Base-by-base conservation (phyloP, 2,888 invertebrate genomes). In the Plagodis dolabraria region DNA sequence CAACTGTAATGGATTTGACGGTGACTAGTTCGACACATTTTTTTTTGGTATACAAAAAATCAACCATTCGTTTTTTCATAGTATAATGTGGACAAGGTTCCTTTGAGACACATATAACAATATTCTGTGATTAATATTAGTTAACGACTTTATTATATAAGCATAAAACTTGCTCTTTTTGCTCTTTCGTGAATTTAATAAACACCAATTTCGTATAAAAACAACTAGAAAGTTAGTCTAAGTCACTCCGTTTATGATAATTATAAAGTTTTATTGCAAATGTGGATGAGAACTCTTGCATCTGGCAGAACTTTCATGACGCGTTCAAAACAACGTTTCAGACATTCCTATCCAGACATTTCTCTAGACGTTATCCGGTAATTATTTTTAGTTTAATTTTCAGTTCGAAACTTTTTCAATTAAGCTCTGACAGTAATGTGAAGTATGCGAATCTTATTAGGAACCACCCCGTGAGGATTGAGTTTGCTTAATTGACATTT, bases 361-460 rank as follows among this genome's bases (percentile, higher is more conserved):
- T 48, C 42, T 47, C 45, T 40, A 58, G 47, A 50, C 48, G 54
- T 52, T 54, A 48, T 47, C 57, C 57, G 61, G 61, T 54, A 58
- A 64, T 57, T 56, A 63, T 58, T 57, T 60, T 58, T 51, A 59
- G 58, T 57, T 67, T 63, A 69, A 68, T 66, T 70, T 67, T 60
- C 67, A 68, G 63, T 66, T 56, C 51, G 54, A 69, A 72, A 80
- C 70, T 82, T 79, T 82, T 83, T 82, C 75, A 85, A 83, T 85
- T 85, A 79, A 67, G 56, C 53, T 73, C 65, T 77, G 86, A 85
- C 86, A 79, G 77, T 82, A 85, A 86, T 82, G 69, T 75, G 83
- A 82, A 63, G 74, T 69, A 69, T 67, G 64, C 38, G 75, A 85
- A 86, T 86, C 77, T 77, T 83, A 83, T 87, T 86, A 86, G 65